Evolutionary conservation across 2,888 invertebrate species (phyloP).

Genomic region (Diploptera punctata): DNA sequence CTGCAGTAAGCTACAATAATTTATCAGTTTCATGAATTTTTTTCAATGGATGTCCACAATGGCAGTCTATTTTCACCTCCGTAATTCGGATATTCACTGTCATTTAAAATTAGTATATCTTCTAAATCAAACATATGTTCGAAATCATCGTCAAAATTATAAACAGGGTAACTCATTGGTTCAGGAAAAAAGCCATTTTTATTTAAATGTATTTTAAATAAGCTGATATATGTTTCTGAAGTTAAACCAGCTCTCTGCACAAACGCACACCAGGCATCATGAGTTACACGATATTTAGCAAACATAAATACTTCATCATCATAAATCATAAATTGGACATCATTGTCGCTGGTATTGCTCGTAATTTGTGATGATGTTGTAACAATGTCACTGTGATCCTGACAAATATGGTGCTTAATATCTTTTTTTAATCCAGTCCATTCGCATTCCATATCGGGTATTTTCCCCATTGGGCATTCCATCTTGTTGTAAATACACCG

Average conservation of each 20-base stretch:
- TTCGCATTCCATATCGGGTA: background rate
- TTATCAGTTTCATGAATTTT: too few relatives aligned
- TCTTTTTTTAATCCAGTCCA: background rate
- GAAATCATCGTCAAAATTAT: too few relatives aligned
- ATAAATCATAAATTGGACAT: background rate
- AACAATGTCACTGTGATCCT: background rate
- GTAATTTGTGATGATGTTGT: background rate
- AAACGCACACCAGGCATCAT: background rate
- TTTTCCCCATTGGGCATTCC: background rate
- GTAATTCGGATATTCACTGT: too few relatives aligned
- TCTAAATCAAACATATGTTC: too few relatives aligned
- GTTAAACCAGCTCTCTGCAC: background rate
- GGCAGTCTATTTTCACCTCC: too few relatives aligned
- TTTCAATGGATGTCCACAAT: too few relatives aligned
- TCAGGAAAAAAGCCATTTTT: too few relatives aligned
- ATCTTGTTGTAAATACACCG: background rate
- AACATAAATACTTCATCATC: background rate
- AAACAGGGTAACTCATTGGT: too few relatives aligned
- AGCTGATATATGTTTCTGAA: too few relatives aligned
- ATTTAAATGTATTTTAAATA: too few relatives aligned
- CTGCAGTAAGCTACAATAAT: too few relatives aligned
- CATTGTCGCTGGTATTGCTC: background rate
- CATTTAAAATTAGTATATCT: too few relatives aligned
- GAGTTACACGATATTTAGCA: background rate
- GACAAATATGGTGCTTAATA: background rate